These are phyloP conservation scores for Rhaphigaster nebulosa DNA, from an alignment of 2,888 invertebrate genomes.

Conservation along the genomic window DNA sequence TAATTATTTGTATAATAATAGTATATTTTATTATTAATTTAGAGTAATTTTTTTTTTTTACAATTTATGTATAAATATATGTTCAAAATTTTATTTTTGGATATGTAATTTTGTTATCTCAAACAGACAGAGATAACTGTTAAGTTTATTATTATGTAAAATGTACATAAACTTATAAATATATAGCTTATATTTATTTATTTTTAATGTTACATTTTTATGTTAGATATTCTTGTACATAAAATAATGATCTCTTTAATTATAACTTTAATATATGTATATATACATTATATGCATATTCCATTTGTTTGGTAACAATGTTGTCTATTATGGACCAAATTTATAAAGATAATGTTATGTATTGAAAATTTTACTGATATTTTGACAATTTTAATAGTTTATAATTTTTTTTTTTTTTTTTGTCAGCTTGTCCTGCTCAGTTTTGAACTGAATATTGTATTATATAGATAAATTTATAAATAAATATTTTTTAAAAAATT, in stretches of 20 bases:
- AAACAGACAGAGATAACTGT: background rate
- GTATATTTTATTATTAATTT: background rate
- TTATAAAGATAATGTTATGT: conserved; percentile 28
- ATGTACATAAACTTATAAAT: conserved; percentile 14
- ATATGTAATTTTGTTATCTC: background rate
- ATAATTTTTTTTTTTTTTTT: background rate
- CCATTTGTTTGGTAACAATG: conserved; percentile 20
- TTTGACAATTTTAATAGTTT: background rate
- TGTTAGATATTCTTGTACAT: conserved; percentile 23
- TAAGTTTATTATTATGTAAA: conserved; percentile 42
- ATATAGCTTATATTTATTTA: conserved; percentile 41
- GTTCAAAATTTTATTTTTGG: background rate
- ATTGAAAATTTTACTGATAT: conserved; percentile 36
- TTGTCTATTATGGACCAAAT: conserved; percentile 33
- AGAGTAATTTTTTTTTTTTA: background rate
- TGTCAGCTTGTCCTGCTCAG: background rate
- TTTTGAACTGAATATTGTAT: conserved; percentile 7
- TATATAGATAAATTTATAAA: background rate
- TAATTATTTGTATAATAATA: conserved; percentile 5
- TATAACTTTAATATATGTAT: conserved; percentile 16
- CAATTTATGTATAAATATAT: background rate
- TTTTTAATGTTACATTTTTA: conserved; percentile 32
- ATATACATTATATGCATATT: background rate
- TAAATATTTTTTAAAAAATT: background rate
- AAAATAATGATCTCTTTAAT: conserved; percentile 47